phyloP scores from a whole-genome alignment of 2,113 vertebrate species.

The Trachemys scripta region DNA sequence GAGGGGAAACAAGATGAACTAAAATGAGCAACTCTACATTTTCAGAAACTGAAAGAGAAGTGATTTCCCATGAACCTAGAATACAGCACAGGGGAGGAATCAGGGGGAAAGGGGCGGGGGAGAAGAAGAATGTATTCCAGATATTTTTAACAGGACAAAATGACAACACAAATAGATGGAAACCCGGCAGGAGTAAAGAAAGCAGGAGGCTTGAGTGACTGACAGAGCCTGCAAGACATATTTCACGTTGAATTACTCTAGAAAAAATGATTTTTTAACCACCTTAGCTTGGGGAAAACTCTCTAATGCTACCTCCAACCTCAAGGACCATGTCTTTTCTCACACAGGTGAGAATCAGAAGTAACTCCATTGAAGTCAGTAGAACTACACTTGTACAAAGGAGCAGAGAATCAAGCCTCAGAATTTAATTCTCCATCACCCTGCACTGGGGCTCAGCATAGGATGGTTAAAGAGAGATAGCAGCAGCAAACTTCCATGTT shows the following conservation, averaged over 20 bases:
- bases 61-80: background rate
- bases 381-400: fast-evolving
- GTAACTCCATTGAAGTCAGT: background rate
- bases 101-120: background rate
- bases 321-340: background rate
- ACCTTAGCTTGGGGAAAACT: background rate
- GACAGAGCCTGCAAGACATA: background rate
- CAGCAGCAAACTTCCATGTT: background rate
- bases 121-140: background rate
- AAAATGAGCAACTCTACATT: background rate
- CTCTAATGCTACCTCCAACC: fast-evolving
- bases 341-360: background rate
- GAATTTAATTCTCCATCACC: fast-evolving
- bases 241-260: background rate
- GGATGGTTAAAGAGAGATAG: background rate
- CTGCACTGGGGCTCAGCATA: background rate
- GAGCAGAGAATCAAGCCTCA: fast-evolving
- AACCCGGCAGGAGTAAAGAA: background rate
- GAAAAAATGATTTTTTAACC: background rate
- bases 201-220: background rate
- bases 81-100: background rate
- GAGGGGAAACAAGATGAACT: background rate
- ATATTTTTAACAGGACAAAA: background rate
- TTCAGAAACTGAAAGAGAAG: background rate
- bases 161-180: background rate